Conservation (phyloP, 2,113 vertebrate species). For the Paramisgurnus dabryanus region DNA sequence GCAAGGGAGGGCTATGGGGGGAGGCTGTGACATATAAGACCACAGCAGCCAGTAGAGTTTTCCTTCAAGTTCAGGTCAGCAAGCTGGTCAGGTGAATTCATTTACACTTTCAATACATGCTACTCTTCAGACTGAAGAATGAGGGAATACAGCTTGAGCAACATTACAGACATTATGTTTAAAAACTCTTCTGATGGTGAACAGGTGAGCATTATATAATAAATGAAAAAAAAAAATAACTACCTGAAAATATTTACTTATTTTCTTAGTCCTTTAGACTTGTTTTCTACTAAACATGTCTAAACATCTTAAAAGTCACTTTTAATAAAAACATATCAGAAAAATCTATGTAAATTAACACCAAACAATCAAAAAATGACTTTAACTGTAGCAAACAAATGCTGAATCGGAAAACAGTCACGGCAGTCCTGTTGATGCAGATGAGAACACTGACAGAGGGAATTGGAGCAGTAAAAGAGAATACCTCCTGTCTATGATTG, state of each 20-base stretch:
- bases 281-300: no score
- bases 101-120: neutral
- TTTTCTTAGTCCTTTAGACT: no score
- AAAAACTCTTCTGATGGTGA: constrained; percentile 57
- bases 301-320: no score
- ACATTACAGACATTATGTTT: constrained; percentile 61
- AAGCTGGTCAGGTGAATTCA: neutral
- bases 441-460: constrained; percentile 82
- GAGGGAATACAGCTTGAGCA: constrained; percentile 62
- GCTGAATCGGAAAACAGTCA: constrained; percentile 55
- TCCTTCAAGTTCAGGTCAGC: neutral
- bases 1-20: neutral
- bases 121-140: constrained; percentile 52
- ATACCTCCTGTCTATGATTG: constrained; percentile 92
- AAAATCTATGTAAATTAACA: no score
- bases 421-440: constrained; percentile 52
- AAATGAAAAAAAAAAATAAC: no score
- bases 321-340: no score
- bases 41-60: neutral
- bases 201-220: constrained; percentile 54
- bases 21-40: constrained; percentile 13
- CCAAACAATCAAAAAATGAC: no score
- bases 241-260: no score
- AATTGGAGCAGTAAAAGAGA: constrained; percentile 92
- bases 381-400: constrained; percentile 35